These are phyloP conservation scores for Hetaerina americana DNA, from an alignment of 1,140 invertebrate genomes.

Conservation along the genomic window DNA sequence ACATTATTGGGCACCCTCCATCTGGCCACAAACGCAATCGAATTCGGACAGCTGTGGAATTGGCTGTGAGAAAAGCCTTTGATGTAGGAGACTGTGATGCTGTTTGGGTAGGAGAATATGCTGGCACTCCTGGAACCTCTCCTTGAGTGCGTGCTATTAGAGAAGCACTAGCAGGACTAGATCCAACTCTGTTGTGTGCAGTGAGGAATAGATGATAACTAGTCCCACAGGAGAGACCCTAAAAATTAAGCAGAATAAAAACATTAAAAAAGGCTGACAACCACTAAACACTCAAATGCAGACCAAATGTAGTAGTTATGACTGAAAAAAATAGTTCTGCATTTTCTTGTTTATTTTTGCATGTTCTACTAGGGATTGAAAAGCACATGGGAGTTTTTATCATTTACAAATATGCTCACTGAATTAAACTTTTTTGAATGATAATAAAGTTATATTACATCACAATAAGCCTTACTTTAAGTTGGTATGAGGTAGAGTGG, in stretches of 20 bases:
- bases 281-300: too few relatives aligned
- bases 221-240: conserved; percentile 54
- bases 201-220: conserved; percentile 58
- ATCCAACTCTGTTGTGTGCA: conserved; percentile 58
- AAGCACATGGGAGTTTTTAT: too few relatives aligned
- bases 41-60: conserved; percentile 55
- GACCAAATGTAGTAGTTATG: too few relatives aligned
- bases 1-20: conserved; percentile 62
- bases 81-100: not conserved
- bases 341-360: too few relatives aligned
- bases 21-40: conserved; percentile 63
- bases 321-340: too few relatives aligned
- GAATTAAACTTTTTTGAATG: too few relatives aligned
- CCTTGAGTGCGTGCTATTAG: conserved; percentile 57
- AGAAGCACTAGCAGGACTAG: conserved; percentile 50
- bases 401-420: too few relatives aligned
- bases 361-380: too few relatives aligned
- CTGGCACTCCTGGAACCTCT: conserved; percentile 51
- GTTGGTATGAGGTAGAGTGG: conserved; percentile 47
- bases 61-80: conserved; percentile 42
- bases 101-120: conserved; percentile 26
- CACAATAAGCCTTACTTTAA: conserved; percentile 35
- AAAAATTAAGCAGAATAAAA: conserved; percentile 12
- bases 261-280: too few relatives aligned
- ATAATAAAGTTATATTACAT: not conserved